Conservation (phyloP, 1,140 invertebrate genomes). For the Solen grandis region DNA sequence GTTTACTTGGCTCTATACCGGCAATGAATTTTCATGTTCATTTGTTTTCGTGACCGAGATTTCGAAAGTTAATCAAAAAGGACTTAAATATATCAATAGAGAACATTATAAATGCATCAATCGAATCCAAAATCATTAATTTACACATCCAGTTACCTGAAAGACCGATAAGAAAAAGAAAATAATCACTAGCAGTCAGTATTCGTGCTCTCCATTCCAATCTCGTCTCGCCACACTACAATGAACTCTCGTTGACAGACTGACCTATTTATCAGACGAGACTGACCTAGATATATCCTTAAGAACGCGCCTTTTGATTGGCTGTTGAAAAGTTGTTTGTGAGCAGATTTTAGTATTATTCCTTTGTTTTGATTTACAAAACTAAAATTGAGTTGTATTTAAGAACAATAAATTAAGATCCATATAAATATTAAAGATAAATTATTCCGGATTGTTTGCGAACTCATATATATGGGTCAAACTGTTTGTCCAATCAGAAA, state of each 20-base stretch:
- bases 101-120: neutral
- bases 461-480: slow-evolving; percentile 57
- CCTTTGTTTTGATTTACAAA: no score
- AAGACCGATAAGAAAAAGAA: neutral
- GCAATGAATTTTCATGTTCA: neutral
- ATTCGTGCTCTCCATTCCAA: slow-evolving; percentile 7
- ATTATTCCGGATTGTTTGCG: no score
- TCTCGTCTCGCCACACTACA: slow-evolving; percentile 40
- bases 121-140: neutral
- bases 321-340: slow-evolving; percentile 54
- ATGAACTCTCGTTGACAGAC: slow-evolving; percentile 63
- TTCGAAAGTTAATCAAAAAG: slow-evolving; percentile 4
- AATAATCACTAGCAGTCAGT: neutral
- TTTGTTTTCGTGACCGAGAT: neutral
- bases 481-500: slow-evolving; percentile 53
- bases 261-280: slow-evolving; percentile 59
- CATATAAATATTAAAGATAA: neutral
- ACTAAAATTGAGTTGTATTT: neutral
- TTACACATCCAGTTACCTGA: neutral
- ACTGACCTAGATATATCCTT: slow-evolving; percentile 55
- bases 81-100: neutral
- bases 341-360: slow-evolving; percentile 15
- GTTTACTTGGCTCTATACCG: neutral
- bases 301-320: slow-evolving; percentile 53
- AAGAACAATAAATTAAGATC: neutral